These are phyloP conservation scores for Cydia fagiglandana DNA, from an alignment of 1,140 invertebrate genomes.

Conservation along the genomic window DNA sequence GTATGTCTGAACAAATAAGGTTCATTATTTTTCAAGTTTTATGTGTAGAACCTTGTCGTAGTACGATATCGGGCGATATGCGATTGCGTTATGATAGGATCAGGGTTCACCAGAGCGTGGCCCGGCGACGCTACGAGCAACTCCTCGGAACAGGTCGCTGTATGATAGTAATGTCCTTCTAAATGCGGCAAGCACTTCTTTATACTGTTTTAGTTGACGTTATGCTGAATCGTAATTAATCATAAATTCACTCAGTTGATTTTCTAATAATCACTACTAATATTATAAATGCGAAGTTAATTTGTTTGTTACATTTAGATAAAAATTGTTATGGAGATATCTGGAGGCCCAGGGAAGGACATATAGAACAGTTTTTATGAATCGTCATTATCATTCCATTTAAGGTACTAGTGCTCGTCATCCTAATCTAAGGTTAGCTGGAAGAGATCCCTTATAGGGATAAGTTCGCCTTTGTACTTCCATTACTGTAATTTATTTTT, in stretches of 20 bases:
- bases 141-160: constrained; percentile 49
- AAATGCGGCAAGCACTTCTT: constrained; percentile 52
- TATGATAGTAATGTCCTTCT: constrained; percentile 62
- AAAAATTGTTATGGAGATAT: too few relatives aligned
- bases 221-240: not conserved
- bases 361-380: too few relatives aligned
- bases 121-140: constrained; percentile 44
- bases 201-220: not conserved
- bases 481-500: too few relatives aligned
- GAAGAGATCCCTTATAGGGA: too few relatives aligned
- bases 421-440: too few relatives aligned
- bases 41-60: constrained; percentile 45
- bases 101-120: constrained; percentile 67
- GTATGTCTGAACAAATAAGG: constrained; percentile 43
- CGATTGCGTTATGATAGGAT: constrained; percentile 78
- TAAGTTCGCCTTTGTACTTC: too few relatives aligned
- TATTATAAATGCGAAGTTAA: too few relatives aligned
- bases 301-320: too few relatives aligned
- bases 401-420: too few relatives aligned
- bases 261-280: not conserved
- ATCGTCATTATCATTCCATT: too few relatives aligned
- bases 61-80: constrained; percentile 51
- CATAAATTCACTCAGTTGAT: not conserved
- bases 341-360: too few relatives aligned
- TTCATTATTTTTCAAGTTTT: constrained; percentile 36